Evolutionary conservation across 1,140 invertebrate genomes (phyloP), one percentile per base, ranked within the genome.

Genomic region (Lepidurus packardi): DNA sequence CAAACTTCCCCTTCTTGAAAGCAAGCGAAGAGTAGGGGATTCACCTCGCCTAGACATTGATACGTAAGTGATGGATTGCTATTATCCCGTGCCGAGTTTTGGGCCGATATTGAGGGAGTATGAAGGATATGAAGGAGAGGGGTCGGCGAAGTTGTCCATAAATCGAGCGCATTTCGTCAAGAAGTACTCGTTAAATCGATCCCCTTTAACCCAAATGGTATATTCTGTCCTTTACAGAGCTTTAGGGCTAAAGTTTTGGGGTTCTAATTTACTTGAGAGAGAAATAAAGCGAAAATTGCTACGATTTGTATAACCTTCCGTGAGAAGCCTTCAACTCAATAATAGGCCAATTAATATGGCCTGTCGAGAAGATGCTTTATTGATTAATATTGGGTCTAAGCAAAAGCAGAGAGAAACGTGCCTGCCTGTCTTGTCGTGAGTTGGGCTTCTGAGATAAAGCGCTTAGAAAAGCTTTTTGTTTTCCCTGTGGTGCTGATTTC

Each of bases 151-250:
- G 53, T 65, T 65, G 53, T 65, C 53, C 53, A 21, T 65, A 65
- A 65, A 65, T 65, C 53, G 53, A 65, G 16, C 45, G 10, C 45
- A 16, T 10, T 10, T 34, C 10, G 45, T 10, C 45, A 7, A 47
- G 45, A 47, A 65, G 53, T 65, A n/a, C 13, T 21, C 53, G 53
- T 65, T n/a, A 65, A 65, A 65, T 65, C 53, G 53, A 65, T 65
- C 53, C 47, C 16, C 21, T n/a, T 65, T 34, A 34, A 65, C 16
- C 53, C 53, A 65, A 65, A 21, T 65, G 53, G 34, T 34, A 34
- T 34, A 34, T 34, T 34, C 34, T 34, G 34, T 4, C 34, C 34
- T 34, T 34, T 34, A 34, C 34, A 34, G 34, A 34, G 34, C 34
- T 34, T 34, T 34, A 34, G 34, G 34, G 34, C 3, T 34, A 34